Conservation (phyloP, 2,888 invertebrate species). For the Melanchra persicariae region DNA sequence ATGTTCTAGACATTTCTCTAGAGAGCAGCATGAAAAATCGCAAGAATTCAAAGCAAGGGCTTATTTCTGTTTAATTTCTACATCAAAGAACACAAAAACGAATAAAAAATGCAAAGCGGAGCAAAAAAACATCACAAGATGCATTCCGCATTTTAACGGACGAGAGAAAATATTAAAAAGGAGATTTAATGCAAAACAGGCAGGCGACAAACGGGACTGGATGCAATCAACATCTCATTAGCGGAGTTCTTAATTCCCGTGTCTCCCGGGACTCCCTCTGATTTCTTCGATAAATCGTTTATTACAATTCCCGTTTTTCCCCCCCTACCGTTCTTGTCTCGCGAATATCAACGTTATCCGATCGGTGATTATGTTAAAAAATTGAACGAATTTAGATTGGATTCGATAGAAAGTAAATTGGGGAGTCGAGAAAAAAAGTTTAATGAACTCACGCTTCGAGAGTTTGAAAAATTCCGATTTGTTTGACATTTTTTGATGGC, state of each 20-base stretch:
- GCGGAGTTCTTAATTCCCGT: conserved; percentile 85
- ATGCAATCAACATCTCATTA: conserved; percentile 90
- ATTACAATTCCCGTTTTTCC: conserved; percentile 80
- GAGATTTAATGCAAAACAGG: conserved; percentile 80
- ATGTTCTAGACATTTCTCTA: conserved; percentile 27
- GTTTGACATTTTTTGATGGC: conserved; percentile 56
- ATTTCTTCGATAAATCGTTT: conserved; percentile 87
- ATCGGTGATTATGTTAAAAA: conserved; percentile 84
- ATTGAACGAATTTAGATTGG: conserved; percentile 80
- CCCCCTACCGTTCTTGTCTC: conserved; percentile 74
- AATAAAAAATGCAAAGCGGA: conserved; percentile 56
- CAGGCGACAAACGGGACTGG: conserved; percentile 83
- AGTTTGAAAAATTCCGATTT: conserved; percentile 68
- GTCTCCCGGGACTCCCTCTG: conserved; percentile 78
- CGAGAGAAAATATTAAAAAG: conserved; percentile 73
- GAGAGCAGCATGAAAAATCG: conserved; percentile 15
- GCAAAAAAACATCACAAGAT: conserved; percentile 79
- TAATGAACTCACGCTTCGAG: conserved; percentile 77
- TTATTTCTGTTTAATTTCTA: conserved; percentile 62
- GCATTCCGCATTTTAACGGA: conserved; percentile 82
- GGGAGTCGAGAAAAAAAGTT: conserved; percentile 77
- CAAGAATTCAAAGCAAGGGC: conserved; percentile 38
- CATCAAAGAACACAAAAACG: conserved; percentile 55
- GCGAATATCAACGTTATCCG: conserved; percentile 78
- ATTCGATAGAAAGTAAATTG: conserved; percentile 79